Evolutionary conservation across 2,113 vertebrate genomes (phyloP).

Genomic region (Gila orcuttii): DNA sequence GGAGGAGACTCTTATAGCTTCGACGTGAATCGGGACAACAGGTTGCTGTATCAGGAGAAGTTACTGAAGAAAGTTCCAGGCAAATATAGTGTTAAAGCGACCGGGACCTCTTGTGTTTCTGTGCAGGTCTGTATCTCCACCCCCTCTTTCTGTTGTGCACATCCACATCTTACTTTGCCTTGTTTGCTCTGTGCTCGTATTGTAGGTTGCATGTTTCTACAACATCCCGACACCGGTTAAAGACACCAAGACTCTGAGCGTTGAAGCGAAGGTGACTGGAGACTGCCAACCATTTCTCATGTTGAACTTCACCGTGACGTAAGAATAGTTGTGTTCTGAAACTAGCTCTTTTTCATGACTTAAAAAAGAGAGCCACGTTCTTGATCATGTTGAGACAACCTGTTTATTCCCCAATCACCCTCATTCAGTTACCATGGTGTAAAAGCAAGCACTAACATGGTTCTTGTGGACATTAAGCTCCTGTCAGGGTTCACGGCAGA

Average conservation of each 20-base stretch:
- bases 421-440: not conserved
- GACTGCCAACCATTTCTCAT: constrained; percentile 8
- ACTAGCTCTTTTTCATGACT: not conserved
- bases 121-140: no score
- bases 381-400: not conserved
- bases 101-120: no score
- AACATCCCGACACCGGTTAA: constrained; percentile 66
- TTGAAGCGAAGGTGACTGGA: constrained; percentile 31
- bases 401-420: not conserved
- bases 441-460: not conserved
- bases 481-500: no score
- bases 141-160: no score
- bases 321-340: not conserved
- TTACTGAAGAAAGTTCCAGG: constrained; percentile 67
- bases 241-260: constrained; percentile 16
- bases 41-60: constrained; percentile 82
- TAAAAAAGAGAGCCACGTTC: not conserved
- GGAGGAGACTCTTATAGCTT: constrained; percentile 66
- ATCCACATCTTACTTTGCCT: not conserved
- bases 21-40: constrained; percentile 75
- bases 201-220: constrained; percentile 64
- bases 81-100: constrained; percentile 59
- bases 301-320: not conserved
- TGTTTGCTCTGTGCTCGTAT: not conserved
- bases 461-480: constrained; percentile 3